These are phyloP conservation scores for Parnassius mnemosyne DNA, from an alignment of 2,888 invertebrate species.

Conservation along the genomic window DNA sequence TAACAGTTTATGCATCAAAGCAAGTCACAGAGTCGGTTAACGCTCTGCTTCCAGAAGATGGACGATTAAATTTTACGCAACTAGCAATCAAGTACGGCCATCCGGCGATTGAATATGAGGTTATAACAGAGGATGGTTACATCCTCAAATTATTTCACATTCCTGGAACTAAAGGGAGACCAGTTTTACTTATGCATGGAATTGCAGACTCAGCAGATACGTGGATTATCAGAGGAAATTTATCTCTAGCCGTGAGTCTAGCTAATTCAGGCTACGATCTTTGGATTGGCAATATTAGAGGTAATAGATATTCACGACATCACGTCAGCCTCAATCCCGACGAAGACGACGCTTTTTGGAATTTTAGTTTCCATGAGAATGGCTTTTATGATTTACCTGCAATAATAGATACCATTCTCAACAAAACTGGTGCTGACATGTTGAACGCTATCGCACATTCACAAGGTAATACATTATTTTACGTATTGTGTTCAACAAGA, in stretches of 20 bases:
- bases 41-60: constrained; percentile 22
- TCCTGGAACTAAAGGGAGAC: constrained; percentile 39
- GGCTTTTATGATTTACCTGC: constrained; percentile 86
- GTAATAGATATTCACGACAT: constrained; percentile 81
- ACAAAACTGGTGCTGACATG: constrained; percentile 69
- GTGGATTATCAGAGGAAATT: constrained; percentile 53
- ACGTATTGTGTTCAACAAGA: constrained; percentile 72
- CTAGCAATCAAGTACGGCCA: constrained; percentile 34
- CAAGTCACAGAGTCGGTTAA: neutral
- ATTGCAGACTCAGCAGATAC: constrained; percentile 52
- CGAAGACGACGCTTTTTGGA: constrained; percentile 68
- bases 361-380: constrained; percentile 85
- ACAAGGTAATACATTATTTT: constrained; percentile 82
- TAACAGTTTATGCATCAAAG: neutral
- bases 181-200: constrained; percentile 58
- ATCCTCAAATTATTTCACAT: constrained; percentile 38
- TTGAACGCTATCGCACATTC: constrained; percentile 87
- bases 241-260: constrained; percentile 55
- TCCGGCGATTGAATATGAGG: constrained; percentile 29
- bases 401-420: constrained; percentile 64
- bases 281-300: constrained; percentile 74
- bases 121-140: constrained; percentile 41
- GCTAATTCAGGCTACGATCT: constrained; percentile 79
- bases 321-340: constrained; percentile 71
- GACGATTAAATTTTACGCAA: constrained; percentile 29